Conservation (phyloP, 2,888 invertebrate species). For the Lathronympha strigana region DNA sequence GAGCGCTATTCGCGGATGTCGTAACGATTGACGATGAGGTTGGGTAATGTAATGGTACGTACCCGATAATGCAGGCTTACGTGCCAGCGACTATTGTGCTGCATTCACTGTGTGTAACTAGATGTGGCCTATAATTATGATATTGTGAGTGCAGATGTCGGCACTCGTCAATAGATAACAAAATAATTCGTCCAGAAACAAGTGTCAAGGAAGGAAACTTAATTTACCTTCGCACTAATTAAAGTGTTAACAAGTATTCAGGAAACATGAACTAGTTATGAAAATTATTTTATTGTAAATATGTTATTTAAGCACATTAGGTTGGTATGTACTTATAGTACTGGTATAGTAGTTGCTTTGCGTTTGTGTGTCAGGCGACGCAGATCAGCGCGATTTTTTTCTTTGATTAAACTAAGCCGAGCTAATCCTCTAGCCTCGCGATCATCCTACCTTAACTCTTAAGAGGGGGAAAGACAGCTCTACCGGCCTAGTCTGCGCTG, state of each 20-base stretch:
- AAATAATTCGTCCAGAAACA: background rate
- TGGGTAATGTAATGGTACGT: conserved; percentile 43
- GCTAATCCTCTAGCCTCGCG: too few relatives aligned
- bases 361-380: too few relatives aligned
- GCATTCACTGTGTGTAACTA: background rate
- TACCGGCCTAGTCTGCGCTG: background rate
- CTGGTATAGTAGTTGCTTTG: too few relatives aligned
- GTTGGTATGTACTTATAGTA: too few relatives aligned
- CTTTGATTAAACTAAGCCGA: background rate
- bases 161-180: background rate
- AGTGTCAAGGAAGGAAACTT: background rate
- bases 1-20: conserved; percentile 44
- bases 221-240: background rate
- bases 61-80: conserved; percentile 22
- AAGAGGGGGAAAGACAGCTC: background rate
- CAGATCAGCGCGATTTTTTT: too few relatives aligned
- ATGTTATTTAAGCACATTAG: too few relatives aligned
- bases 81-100: conserved; percentile 13
- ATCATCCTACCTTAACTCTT: too few relatives aligned
- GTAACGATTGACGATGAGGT: conserved; percentile 45
- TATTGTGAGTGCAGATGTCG: background rate
- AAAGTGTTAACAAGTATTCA: background rate
- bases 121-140: background rate
- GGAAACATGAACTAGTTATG: background rate
- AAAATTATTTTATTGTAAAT: background rate